phyloP scores from a whole-genome alignment of 2,888 invertebrate genomes.

The Tiliacea citrago region DNA sequence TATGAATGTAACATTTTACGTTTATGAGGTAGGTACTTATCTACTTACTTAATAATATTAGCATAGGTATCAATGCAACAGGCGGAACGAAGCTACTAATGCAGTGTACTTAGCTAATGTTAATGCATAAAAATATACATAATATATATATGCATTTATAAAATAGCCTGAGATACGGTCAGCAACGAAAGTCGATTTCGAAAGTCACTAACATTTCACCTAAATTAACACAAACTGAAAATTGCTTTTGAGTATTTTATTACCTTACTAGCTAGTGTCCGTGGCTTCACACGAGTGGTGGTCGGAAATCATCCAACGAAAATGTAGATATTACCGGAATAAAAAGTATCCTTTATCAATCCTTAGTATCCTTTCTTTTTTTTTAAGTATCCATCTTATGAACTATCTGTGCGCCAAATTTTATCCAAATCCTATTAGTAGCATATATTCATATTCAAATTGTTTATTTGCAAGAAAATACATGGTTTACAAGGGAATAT shows the following conservation, averaged over 20 bases:
- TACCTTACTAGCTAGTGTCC: too few relatives aligned
- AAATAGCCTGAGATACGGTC: not conserved
- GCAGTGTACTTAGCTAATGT: slow-evolving; percentile 25
- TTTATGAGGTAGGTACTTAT: not conserved
- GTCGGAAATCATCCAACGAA: too few relatives aligned
- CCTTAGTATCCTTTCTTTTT: too few relatives aligned
- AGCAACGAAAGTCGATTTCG: not conserved
- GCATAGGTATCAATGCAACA: slow-evolving; percentile 9
- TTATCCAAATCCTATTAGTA: too few relatives aligned
- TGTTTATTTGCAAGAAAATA: too few relatives aligned
- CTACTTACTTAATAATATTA: slow-evolving; percentile 17
- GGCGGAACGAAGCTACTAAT: slow-evolving; percentile 26
- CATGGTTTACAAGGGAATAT: too few relatives aligned
- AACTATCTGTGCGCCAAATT: too few relatives aligned
- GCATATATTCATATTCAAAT: too few relatives aligned
- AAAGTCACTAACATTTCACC: not conserved
- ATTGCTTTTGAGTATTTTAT: not conserved
- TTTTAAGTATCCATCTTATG: too few relatives aligned
- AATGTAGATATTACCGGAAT: too few relatives aligned
- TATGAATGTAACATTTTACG: not conserved
- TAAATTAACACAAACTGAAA: not conserved
- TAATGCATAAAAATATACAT: slow-evolving; percentile 10
- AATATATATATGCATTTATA: not conserved
- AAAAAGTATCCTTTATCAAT: too few relatives aligned
- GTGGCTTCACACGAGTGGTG: too few relatives aligned